phyloP scores from a whole-genome alignment of 2,113 vertebrate genomes.

The Apodemus speciosus region DNA sequence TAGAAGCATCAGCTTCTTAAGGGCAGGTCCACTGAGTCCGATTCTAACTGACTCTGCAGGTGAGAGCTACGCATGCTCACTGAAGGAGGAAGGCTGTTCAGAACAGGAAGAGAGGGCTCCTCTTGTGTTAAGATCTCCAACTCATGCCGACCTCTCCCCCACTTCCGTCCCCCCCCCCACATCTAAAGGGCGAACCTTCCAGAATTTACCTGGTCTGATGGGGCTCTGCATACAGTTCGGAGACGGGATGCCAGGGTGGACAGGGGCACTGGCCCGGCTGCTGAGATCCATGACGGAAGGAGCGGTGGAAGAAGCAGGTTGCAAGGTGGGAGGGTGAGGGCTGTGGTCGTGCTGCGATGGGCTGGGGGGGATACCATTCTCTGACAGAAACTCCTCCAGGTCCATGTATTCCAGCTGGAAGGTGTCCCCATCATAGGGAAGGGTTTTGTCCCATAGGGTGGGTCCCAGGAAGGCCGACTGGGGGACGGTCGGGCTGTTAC shows the following conservation, averaged over 20 bases:
- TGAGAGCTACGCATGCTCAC: background rate
- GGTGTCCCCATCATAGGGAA: conserved; percentile 96
- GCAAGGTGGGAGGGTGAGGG: conserved; percentile 87
- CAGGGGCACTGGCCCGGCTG: conserved; percentile 91
- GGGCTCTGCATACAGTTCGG: conserved; percentile 93
- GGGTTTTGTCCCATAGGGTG: conserved; percentile 98
- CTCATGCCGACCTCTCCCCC: fast-evolving
- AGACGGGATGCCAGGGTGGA: conserved; percentile 88
- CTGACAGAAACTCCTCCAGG: conserved; percentile 98
- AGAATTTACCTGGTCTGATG: conserved; percentile 90
- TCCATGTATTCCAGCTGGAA: conserved; percentile 99
- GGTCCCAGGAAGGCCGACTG: conserved; percentile 98
- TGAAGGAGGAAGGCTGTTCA: no score
- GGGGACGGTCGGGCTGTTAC: conserved; percentile 86
- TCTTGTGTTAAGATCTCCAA: background rate
- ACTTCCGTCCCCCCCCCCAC: background rate
- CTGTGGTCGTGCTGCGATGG: conserved; percentile 89
- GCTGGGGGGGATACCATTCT: conserved; percentile 98
- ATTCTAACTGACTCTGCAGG: background rate
- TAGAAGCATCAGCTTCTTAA: background rate
- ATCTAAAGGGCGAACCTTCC: background rate
- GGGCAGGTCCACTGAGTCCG: background rate
- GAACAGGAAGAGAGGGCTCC: background rate
- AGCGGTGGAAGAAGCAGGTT: conserved; percentile 86
- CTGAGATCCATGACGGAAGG: conserved; percentile 95